Evolutionary conservation across 2,797 vertebrate genomes (phyloP), one percentile per base, ranked within the genome.

Genomic region (Gorsachius magnificus): DNA sequence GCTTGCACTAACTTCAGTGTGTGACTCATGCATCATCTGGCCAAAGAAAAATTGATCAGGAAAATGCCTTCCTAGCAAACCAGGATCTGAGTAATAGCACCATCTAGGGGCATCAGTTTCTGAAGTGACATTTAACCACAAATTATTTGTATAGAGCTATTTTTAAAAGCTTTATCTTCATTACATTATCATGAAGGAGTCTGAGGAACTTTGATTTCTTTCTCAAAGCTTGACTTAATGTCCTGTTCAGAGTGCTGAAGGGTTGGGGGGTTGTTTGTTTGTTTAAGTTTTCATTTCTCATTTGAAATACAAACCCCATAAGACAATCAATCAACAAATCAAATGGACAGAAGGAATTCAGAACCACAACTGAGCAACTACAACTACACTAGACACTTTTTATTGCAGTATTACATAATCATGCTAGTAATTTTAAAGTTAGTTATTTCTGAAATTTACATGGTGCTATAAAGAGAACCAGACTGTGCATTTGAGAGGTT

Each of bases 81-180:
- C 53, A 75, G 82, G 57, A 33, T 70, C 79, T 95, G 76, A 86
- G 35, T 94, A 86, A 83, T 0, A 93, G 95, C 92, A 92, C 94
- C 94, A 96, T 54, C 91, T 96, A 96, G 92, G 50, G 94, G 91
- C 54, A 87, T 10, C 45, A 12, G 9, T 25, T 77, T 64, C 71
- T 48, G n/a, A 61, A 78, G 29, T 24, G 72, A 85, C 53, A 50
- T 53, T 92, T 45, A 58, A 71, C n/a, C 33, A 35, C 57, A 51
- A 75, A 51, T 8, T 66, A 51, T 17, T 51, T 43, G 13, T 13
- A 41, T 7, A 31, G 5, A 19, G n/a, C 10, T 83, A 35, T 48
- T 86, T 71, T 86, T 16, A 46, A 74, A 82, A 82, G 25, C 25
- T 88, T 64, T 72, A 51, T 78, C 33, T 63, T 69, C 28, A 45